Percentiles rank a stretch among this genome's conserved stretches.
phyloP scores from a whole-genome alignment of 30 jellyfish, hydroid and myxozoan species.

The Hydractinia echinata region DNA sequence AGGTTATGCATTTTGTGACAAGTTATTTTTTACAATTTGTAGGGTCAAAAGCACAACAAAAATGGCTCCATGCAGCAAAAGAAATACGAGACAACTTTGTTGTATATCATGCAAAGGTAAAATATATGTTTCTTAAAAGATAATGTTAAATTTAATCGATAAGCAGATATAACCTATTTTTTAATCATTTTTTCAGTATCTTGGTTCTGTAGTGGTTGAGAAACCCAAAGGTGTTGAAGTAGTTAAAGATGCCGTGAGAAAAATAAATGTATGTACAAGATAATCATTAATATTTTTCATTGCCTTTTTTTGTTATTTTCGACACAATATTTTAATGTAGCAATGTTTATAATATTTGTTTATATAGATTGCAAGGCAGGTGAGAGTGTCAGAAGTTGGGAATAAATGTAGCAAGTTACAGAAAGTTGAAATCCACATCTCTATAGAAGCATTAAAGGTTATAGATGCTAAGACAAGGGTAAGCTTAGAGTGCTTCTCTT shows the following conservation, averaged over 20 bases:
- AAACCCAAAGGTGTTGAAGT: conserved; percentile 82
- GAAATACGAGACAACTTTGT: conserved; percentile 48
- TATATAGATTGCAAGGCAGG: conserved; percentile 62
- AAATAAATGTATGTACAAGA: conserved; percentile 53
- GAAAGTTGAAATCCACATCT: conserved; percentile 71
- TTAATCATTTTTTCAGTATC: conserved; percentile 25
- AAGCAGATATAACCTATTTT: background rate
- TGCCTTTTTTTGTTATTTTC: background rate
- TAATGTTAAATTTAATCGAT: background rate
- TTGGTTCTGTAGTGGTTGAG: conserved; percentile 58
- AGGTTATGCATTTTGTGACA: no score
- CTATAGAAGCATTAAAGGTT: conserved; percentile 64
- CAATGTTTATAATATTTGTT: background rate
- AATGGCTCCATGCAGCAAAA: conserved; percentile 66
- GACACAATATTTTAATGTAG: background rate
- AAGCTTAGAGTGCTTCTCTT: background rate
- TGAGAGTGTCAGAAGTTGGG: conserved; percentile 87
- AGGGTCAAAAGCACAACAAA: conserved; percentile 6
- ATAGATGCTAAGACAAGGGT: conserved; percentile 75
- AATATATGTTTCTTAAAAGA: background rate
- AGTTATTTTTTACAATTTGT: background rate
- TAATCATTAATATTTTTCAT: background rate
- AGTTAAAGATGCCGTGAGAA: conserved; percentile 80
- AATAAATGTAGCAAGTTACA: conserved; percentile 76
- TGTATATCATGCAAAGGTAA: conserved; percentile 71